Evolutionary conservation across 2,113 vertebrate species (phyloP), one percentile per base, ranked within the genome.

Genomic region (Callospermophilus lateralis): DNA sequence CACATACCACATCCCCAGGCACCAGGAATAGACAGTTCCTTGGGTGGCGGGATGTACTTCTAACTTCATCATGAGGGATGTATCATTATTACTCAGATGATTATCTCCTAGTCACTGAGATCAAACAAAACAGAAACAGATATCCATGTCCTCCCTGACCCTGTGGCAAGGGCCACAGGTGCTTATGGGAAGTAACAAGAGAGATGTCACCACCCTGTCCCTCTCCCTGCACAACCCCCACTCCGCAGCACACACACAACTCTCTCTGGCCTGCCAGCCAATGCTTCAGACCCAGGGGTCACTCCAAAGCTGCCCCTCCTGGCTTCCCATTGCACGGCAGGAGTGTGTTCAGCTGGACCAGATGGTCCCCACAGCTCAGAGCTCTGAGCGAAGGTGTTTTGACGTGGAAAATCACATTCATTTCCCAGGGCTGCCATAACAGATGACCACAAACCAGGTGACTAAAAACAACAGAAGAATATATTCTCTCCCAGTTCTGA

Each of bases 31-130:
- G 8, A 45, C 45, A 9, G 8, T 1, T 45, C 8, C 45, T 45
- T 17, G 5, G 51, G 19, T 8, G 12, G 32, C 89, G 67, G 34
- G 15, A 13, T 4, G 0, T 34, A n/a, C 68, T 65, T 93, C 73
- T 48, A 74, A 51, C 34, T 81, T 87, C 17, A 45, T 42, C 19
- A 0, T 68, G 77, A 84, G 19, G 8, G 53, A 16, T 72, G 90
- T 92, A 93, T 95, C 65, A 45, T 91, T 87, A 53, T 92, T 80
- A 48, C 48, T 34, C 16, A 65, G 81, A 83, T 95, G 68, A 91
- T 79, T 67, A 84, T 96, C 80, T 84, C 55, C 92, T 61, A 74
- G 24, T 42, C 48, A 37, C 90, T 80, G 68, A 73, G 74, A 87
- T 83, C 72, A 58, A 77, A 73, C 22, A 17, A 68, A 95, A 73